Base-by-base conservation (phyloP, 2,888 invertebrate genomes). In the Napeogenes inachia region DNA sequence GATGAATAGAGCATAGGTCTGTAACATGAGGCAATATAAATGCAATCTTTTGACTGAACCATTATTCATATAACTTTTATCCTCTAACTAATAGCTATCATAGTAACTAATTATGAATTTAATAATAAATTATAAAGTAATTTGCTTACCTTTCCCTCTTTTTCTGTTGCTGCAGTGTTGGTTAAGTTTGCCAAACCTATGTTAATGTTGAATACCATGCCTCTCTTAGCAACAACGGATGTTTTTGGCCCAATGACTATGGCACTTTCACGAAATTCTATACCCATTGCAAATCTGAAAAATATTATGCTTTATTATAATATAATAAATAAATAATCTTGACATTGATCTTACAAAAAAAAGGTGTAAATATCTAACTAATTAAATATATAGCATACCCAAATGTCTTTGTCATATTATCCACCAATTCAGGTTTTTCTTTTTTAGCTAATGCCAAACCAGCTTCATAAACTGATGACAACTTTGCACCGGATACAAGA, bases 151-250 rank as follows among this genome's bases (percentile, higher is more conserved):
- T 98, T 98, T 46, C 95, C 95, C 85, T 97, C 96, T 74, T 96
- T 96, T 13, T 97, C 97, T 5, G 93, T 92, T 1, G 96, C 94
- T 32, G 95, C 95, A 68, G 94, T 92, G 81, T 99, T 99, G 10
- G 92, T 90, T 56, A 99, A 91, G 79, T 95, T 96, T 2, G 96
- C 93, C 60, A 99, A 92, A 13, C 99, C 99, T 70, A 99, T 94
- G 78, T 97, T 97, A 8, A 99, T 92, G 81, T 99, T 99, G 79
- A 99, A 99, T 0, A 98, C 94, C 99, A 99, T 99, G 60, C 98
- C 97, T 84, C 98, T 98, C 75, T 94, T 95, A 0, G 95, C 94
- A 2, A 93, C 81, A 1, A 94, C 93, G 53, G 92, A 93, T 13
- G 96, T 96, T 91, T 99, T 99, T 1, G 97, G 96, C 0, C 96